Evolutionary conservation across 2,797 vertebrate genomes (phyloP).

Genomic region (Eleutherodactylus coqui): DNA sequence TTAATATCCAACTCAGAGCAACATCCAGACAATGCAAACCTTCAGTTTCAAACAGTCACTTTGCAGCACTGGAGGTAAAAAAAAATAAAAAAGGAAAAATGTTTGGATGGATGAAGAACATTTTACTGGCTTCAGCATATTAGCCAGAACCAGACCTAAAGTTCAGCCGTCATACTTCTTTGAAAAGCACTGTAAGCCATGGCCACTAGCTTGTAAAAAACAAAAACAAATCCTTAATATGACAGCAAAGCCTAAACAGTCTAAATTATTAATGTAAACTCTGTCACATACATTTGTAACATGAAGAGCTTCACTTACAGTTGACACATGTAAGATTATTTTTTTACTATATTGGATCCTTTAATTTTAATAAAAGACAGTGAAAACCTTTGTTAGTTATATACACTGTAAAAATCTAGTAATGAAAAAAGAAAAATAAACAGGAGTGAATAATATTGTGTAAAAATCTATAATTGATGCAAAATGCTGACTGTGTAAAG

Average conservation of each 20-base stretch:
- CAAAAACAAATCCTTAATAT: not conserved
- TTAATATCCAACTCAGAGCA: slow-evolving; percentile 4
- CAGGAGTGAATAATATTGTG: not conserved
- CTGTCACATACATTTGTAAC: slow-evolving; percentile 13
- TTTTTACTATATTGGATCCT: not conserved
- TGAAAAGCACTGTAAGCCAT: not conserved
- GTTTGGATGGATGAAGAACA: slow-evolving; percentile 18
- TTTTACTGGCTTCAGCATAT: slow-evolving; percentile 28
- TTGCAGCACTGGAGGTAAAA: not conserved
- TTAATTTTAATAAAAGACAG: not conserved
- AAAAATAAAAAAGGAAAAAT: slow-evolving; percentile 16
- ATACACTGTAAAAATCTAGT: not conserved
- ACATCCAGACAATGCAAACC: not conserved
- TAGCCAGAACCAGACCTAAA: slow-evolving; percentile 29
- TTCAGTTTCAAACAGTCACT: not conserved
- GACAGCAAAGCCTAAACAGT: slow-evolving; percentile 21
- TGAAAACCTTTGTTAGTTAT: not conserved
- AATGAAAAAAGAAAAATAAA: not conserved
- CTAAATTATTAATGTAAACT: slow-evolving; percentile 10
- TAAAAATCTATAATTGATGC: no score
- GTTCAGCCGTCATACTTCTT: not conserved
- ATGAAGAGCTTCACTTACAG: not conserved
- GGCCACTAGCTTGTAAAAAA: not conserved
- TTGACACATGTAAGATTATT: not conserved
- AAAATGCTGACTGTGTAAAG: no score